phyloP scores from a whole-genome alignment of 2,113 vertebrate species.

The Camelus dromedarius region DNA sequence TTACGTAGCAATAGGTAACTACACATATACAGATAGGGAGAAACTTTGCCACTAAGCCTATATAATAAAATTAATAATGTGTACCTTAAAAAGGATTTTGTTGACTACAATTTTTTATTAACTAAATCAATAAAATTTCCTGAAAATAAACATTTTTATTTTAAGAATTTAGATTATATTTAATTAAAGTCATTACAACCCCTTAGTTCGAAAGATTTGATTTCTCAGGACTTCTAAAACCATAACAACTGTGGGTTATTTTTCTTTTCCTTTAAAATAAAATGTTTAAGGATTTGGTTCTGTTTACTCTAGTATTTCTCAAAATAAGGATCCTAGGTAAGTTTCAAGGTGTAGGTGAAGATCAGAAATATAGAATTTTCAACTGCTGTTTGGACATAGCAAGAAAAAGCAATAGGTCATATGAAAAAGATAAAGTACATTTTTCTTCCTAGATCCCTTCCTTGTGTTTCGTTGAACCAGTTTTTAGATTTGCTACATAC shows the following conservation, averaged over 20 bases:
- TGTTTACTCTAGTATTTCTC: slow-evolving; percentile 44
- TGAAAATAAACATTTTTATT: neutral
- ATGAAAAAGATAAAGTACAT: slow-evolving; percentile 40
- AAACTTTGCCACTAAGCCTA: neutral
- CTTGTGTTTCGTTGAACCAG: slow-evolving; percentile 22
- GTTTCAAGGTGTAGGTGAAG: neutral
- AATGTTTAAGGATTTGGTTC: neutral
- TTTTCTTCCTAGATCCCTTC: neutral
- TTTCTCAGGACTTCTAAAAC: neutral
- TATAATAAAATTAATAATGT: neutral
- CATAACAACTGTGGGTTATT: neutral
- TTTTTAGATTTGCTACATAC: slow-evolving; percentile 19
- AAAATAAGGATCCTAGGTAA: slow-evolving; percentile 35
- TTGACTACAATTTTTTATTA: neutral
- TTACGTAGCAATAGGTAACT: neutral
- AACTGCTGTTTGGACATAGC: slow-evolving; percentile 16
- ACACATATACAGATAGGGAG: neutral
- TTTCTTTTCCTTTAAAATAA: slow-evolving; percentile 13
- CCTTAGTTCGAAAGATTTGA: neutral
- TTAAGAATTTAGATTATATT: neutral
- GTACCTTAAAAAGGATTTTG: neutral
- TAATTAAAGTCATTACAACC: neutral
- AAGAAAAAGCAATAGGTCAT: neutral
- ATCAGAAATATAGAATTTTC: slow-evolving; percentile 46
- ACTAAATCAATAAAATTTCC: neutral